Conservation (phyloP, 1,140 invertebrate species). For the Micrasema longulum region DNA sequence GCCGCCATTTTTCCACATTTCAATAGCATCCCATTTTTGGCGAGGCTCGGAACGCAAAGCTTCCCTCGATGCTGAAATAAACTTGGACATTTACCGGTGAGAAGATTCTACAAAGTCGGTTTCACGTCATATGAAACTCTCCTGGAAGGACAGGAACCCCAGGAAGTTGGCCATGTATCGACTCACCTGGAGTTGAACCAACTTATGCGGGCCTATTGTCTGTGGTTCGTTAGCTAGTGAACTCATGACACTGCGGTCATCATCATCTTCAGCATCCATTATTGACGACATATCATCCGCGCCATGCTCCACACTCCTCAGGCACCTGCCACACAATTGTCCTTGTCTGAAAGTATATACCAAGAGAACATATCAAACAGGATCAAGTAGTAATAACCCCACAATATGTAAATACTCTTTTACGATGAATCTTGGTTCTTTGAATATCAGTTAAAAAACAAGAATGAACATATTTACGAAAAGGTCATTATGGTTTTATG, state of each 20-base stretch:
- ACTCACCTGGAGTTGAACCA: conserved; percentile 54
- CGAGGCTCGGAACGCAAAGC: conserved; percentile 1
- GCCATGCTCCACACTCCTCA: conserved; percentile 74
- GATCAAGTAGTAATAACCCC: no score
- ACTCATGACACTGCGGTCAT: conserved; percentile 76
- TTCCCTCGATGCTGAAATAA: conserved; percentile 42
- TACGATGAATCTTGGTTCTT: no score
- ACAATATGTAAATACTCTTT: no score
- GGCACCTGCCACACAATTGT: conserved; percentile 81
- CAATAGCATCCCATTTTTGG: no score
- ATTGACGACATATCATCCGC: conserved; percentile 77
- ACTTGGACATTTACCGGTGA: conserved; percentile 45
- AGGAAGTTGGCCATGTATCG: conserved; percentile 54
- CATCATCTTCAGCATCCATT: conserved; percentile 78
- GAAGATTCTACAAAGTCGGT: background rate
- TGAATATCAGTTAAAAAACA: no score
- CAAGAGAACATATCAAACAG: no score
- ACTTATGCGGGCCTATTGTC: conserved; percentile 53
- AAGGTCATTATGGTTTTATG: background rate
- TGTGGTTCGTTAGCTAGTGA: conserved; percentile 69
- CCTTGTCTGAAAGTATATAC: conserved; percentile 75
- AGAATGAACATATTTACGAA: no score
- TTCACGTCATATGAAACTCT: conserved; percentile 49
- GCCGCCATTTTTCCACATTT: no score
- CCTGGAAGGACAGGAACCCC: conserved; percentile 52